Percentiles rank a stretch among this genome's conserved stretches.
Conservation (phyloP, 1,140 invertebrate genomes). For the Paraescarpia echinospica region DNA sequence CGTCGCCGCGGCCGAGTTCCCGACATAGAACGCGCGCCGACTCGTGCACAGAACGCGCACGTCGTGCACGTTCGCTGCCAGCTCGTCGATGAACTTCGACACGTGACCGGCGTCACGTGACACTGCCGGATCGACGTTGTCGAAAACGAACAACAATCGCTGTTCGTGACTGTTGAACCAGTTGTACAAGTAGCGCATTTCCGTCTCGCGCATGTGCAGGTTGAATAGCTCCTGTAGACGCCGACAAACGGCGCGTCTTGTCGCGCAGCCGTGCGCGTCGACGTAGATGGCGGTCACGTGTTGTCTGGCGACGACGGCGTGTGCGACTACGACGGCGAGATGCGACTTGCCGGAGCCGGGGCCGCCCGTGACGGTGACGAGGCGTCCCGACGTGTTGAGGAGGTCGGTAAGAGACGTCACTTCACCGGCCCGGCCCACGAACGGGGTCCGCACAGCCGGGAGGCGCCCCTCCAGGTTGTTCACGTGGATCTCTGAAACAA, state of each 20-base stretch:
- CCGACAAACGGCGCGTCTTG: background rate
- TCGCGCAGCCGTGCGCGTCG: conserved; percentile 15
- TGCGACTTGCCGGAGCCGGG: conserved; percentile 23
- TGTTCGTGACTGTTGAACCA: conserved; percentile 29
- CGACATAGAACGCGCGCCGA: conserved; percentile 17
- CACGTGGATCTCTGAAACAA: conserved; percentile 22
- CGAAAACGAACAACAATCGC: conserved; percentile 23
- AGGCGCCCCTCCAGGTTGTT: conserved; percentile 18
- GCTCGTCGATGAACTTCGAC: conserved; percentile 21
- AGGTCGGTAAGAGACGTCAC: conserved; percentile 12
- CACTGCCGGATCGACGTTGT: conserved; percentile 21
- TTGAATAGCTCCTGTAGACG: background rate
- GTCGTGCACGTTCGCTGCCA: conserved; percentile 11
- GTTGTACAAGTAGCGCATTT: conserved; percentile 20
- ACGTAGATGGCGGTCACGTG: conserved; percentile 9
- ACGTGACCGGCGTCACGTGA: conserved; percentile 12
- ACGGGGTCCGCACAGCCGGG: background rate
- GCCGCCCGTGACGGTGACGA: conserved; percentile 15
- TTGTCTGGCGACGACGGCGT: background rate
- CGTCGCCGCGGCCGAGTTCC: background rate
- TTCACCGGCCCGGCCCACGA: conserved; percentile 10
- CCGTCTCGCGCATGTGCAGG: conserved; percentile 9
- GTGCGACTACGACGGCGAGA: conserved; percentile 13
- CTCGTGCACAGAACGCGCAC: conserved; percentile 19
- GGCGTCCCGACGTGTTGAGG: background rate